Evolutionary conservation across 2,797 vertebrate species (phyloP).

Genomic region (Acestrorhynchus altus): DNA sequence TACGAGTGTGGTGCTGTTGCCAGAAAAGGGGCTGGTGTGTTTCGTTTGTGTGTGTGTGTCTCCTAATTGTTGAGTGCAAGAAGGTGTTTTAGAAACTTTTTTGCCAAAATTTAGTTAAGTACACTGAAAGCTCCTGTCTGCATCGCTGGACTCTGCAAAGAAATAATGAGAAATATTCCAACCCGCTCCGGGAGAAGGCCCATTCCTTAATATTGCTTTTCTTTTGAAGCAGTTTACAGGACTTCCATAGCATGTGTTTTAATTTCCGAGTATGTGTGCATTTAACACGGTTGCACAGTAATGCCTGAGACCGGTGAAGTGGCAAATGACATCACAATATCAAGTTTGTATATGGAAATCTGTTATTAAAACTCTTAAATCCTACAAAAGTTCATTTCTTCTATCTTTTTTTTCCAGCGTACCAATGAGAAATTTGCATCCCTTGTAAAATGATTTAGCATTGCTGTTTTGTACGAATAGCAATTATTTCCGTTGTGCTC

Average conservation of each 20-base stretch:
- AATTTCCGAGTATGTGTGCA: slow-evolving; percentile 49
- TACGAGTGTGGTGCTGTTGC: background rate
- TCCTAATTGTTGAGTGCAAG: background rate
- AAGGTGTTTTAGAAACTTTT: background rate
- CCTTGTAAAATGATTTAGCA: no score
- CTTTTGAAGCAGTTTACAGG: slow-evolving; percentile 44
- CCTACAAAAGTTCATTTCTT: background rate
- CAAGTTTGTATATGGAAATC: slow-evolving; percentile 71
- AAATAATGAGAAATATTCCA: background rate
- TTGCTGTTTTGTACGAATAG: no score
- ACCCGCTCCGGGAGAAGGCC: background rate
- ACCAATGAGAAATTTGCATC: no score
- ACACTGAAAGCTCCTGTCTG: slow-evolving; percentile 16
- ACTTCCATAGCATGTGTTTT: slow-evolving; percentile 57
- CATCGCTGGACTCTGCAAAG: no score
- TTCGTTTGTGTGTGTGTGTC: background rate
- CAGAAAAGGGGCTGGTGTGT: slow-evolving; percentile 1
- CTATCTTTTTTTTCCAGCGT: no score
- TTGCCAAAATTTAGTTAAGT: background rate
- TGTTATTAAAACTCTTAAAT: slow-evolving; percentile 73
- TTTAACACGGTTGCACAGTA: slow-evolving; percentile 51
- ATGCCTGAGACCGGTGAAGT: slow-evolving; percentile 59
- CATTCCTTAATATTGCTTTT: slow-evolving; percentile 28
- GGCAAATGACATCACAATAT: slow-evolving; percentile 64
- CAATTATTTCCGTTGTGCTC: no score